Evolutionary conservation across 2,888 invertebrate species (phyloP).

Genomic region (Thymelicus acteon): DNA sequence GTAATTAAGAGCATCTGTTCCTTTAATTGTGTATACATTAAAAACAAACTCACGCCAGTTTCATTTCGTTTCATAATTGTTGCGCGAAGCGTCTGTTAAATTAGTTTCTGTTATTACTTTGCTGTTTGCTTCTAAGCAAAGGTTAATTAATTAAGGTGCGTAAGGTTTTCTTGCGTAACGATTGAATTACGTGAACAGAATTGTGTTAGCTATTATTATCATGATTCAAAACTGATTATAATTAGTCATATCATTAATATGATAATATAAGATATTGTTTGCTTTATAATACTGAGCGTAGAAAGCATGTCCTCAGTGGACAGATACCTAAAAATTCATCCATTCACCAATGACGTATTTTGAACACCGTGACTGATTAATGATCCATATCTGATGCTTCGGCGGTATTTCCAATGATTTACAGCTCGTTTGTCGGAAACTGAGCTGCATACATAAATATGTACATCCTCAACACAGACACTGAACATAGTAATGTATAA

Average conservation of each 20-base stretch:
- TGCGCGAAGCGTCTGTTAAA: conserved; percentile 25
- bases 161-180: not conserved
- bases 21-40: conserved; percentile 36
- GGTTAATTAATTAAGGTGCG: conserved; percentile 4
- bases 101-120: conserved; percentile 29
- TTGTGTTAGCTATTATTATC: not conserved
- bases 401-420: conserved; percentile 42
- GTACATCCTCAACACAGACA: not conserved
- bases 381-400: conserved; percentile 41
- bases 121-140: conserved; percentile 20
- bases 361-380: conserved; percentile 45
- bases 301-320: too few species aligned
- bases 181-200: not conserved
- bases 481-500: not conserved
- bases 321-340: conserved; percentile 33
- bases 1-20: conserved; percentile 32
- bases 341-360: conserved; percentile 43
- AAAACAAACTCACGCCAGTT: conserved; percentile 25
- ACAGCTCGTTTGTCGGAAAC: conserved; percentile 34
- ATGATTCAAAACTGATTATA: too few species aligned
- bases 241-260: too few species aligned
- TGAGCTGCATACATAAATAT: conserved; percentile 32
- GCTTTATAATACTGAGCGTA: too few species aligned
- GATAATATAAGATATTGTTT: too few species aligned
- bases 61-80: conserved; percentile 35